Conservation (phyloP, 2,797 vertebrate genomes). For the Falco peregrinus region DNA sequence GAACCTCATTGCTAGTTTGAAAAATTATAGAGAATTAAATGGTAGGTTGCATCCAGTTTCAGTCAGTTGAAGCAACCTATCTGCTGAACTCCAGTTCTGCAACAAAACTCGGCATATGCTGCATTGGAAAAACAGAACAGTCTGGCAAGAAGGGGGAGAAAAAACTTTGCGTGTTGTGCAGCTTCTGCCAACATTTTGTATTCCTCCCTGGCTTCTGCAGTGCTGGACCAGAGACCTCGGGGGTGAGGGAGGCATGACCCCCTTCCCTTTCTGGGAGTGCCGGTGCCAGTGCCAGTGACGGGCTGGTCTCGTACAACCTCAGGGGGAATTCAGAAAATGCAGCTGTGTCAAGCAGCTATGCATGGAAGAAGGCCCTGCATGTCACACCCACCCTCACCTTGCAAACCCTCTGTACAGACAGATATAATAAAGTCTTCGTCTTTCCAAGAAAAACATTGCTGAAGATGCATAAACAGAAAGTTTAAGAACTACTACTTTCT, state of each 20-base stretch:
- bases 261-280: not conserved
- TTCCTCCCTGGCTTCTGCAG: not conserved
- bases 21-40: not conserved
- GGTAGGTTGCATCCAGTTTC: not conserved
- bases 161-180: rapidly evolving
- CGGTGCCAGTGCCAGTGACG: not conserved
- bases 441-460: not conserved
- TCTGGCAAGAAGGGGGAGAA: not conserved
- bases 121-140: not conserved
- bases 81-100: not conserved
- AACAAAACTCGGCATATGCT: not conserved
- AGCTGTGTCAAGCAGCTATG: not conserved
- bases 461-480: not conserved
- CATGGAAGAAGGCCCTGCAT: not conserved
- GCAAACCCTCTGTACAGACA: not conserved
- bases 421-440: not conserved
- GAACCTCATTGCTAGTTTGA: not conserved
- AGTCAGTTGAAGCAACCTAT: not conserved
- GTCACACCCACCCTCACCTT: not conserved
- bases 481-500: not conserved
- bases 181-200: not conserved
- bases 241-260: not conserved
- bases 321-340: not conserved
- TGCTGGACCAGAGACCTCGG: not conserved
- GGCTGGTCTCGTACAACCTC: not conserved